phyloP scores from a whole-genome alignment of 2,113 vertebrate genomes.

The Perca schrenkii region DNA sequence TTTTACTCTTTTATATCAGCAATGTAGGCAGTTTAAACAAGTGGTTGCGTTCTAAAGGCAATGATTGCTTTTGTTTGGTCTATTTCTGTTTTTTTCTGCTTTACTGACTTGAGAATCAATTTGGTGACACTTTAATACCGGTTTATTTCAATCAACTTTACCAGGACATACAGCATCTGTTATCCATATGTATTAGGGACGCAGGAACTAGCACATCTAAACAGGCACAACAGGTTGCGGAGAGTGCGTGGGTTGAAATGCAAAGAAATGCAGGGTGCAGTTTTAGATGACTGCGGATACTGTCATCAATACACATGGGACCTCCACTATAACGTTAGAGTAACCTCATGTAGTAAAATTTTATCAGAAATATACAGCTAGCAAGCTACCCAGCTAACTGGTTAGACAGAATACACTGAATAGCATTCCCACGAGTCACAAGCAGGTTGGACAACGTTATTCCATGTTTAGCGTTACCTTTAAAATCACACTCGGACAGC shows the following conservation, averaged over 20 bases:
- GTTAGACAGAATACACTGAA: conserved; percentile 10
- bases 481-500: conserved; percentile 95
- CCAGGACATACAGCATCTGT: neutral
- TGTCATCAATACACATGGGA: neutral
- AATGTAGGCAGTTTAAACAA: neutral
- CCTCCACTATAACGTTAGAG: neutral
- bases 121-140: neutral
- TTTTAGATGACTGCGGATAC: neutral
- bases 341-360: neutral
- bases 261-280: neutral
- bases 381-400: conserved; percentile 31
- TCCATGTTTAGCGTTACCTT: conserved; percentile 86
- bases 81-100: neutral
- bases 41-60: neutral
- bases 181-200: neutral
- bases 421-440: neutral
- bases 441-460: neutral
- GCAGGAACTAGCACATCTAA: neutral
- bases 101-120: neutral
- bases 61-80: neutral
- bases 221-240: conserved; percentile 30
- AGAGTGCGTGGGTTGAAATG: neutral
- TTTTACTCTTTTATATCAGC: neutral
- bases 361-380: conserved; percentile 5
- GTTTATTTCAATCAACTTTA: neutral